A percentile compares a stretch with the other conserved stretches of the same genome.
phyloP scores from a whole-genome alignment of 2,888 invertebrate species.

The Ptychoptera contaminata region DNA sequence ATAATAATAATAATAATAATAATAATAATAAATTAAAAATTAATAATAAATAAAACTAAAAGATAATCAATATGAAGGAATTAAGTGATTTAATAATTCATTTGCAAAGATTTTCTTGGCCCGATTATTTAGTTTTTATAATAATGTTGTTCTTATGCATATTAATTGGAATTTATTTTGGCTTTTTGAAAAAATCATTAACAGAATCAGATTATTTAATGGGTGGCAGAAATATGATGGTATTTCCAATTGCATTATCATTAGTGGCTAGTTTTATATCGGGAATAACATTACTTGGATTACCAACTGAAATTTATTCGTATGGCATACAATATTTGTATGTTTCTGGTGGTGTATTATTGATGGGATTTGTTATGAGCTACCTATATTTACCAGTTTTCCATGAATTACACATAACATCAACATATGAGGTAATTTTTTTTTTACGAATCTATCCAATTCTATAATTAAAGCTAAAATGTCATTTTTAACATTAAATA shows the following conservation, averaged over 20 bases:
- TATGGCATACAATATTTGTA: constrained; percentile 64
- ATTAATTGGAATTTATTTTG: constrained; percentile 63
- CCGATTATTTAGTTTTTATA: constrained; percentile 29
- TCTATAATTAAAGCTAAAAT: too few relatives aligned
- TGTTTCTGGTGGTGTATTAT: constrained; percentile 42
- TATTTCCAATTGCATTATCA: constrained; percentile 65
- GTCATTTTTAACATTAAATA: too few relatives aligned
- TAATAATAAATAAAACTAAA: not conserved
- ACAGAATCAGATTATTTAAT: constrained; percentile 61
- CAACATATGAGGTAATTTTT: constrained; percentile 55
- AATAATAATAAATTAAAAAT: too few relatives aligned
- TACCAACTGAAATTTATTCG: constrained; percentile 67
- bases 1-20: too few relatives aligned
- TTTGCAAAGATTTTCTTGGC: constrained; percentile 27
- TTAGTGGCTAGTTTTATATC: constrained; percentile 67
- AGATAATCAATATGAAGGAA: constrained; percentile 21
- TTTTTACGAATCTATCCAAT: not conserved
- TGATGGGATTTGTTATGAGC: constrained; percentile 51
- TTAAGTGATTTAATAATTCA: constrained; percentile 24
- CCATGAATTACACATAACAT: constrained; percentile 55
- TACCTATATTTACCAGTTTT: constrained; percentile 57
- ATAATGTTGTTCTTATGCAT: constrained; percentile 57
- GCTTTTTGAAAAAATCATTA: constrained; percentile 44
- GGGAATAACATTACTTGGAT: constrained; percentile 61
- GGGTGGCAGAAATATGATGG: constrained; percentile 63